Percentiles rank a stretch among this genome's conserved stretches.
Evolutionary conservation across 2,888 invertebrate species (phyloP).

Genomic region (Ypsolopha scabrella): DNA sequence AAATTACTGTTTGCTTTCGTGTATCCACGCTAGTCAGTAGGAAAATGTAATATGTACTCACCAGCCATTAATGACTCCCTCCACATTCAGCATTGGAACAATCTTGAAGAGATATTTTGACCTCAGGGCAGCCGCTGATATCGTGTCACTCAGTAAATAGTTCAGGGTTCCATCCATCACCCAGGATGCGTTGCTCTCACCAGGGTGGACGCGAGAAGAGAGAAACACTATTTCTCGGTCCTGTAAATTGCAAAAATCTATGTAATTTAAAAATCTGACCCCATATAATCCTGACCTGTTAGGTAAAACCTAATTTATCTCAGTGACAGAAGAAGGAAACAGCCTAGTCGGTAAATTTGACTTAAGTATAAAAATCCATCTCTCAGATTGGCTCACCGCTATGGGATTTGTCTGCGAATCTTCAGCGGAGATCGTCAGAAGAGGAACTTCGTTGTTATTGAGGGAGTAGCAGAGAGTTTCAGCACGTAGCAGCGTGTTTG

Average conservation of each 20-base stretch:
- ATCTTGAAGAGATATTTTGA: constrained; percentile 86
- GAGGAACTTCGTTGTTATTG: constrained; percentile 78
- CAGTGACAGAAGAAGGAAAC: too few relatives aligned
- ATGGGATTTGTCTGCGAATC: constrained; percentile 66
- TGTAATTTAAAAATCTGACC: too few relatives aligned
- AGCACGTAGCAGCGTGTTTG: constrained; percentile 71
- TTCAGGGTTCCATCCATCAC: constrained; percentile 86
- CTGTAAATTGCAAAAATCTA: constrained; percentile 39
- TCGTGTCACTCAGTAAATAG: constrained; percentile 70
- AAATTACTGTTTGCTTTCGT: too few relatives aligned
- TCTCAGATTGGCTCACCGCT: constrained; percentile 38
- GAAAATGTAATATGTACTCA: constrained; percentile 48
- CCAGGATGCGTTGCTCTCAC: constrained; percentile 91
- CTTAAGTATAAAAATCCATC: too few relatives aligned
- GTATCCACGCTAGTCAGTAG: too few relatives aligned
- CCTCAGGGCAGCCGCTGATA: constrained; percentile 71
- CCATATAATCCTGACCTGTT: background rate
- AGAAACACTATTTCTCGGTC: constrained; percentile 78
- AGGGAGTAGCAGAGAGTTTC: constrained; percentile 79
- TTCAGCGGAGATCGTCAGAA: constrained; percentile 80
- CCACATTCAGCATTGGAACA: constrained; percentile 90
- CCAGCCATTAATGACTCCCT: constrained; percentile 90
- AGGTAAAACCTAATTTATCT: too few relatives aligned
- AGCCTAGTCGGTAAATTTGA: too few relatives aligned
- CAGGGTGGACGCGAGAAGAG: constrained; percentile 86